Percentiles rank a stretch among this genome's conserved stretches.
Conservation (phyloP, 2,797 vertebrate genomes). For the Stomatorhinus walkeri region DNA sequence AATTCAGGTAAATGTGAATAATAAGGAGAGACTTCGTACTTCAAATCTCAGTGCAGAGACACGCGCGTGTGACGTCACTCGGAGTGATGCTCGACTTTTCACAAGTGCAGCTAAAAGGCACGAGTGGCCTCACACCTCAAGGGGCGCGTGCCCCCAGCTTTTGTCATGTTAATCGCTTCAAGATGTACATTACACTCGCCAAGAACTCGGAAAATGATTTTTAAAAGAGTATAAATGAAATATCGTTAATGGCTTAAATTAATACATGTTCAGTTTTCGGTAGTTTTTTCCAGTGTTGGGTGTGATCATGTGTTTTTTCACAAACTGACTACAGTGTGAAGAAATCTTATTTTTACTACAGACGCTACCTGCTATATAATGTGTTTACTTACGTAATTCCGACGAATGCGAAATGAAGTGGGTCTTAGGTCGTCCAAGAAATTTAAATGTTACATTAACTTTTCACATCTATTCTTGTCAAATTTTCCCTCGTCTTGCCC, state of each 20-base stretch:
- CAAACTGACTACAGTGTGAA: neutral
- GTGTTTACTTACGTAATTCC: neutral
- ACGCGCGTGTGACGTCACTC: neutral
- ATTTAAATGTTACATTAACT: neutral
- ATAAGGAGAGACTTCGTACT: neutral
- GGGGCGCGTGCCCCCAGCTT: neutral
- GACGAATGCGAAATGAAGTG: neutral
- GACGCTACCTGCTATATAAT: neutral
- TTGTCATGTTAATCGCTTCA: neutral
- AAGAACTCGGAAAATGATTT: neutral
- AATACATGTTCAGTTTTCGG: neutral
- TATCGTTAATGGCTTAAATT: neutral
- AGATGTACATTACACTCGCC: neutral
- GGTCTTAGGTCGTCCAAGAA: neutral
- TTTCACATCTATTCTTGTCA: neutral
- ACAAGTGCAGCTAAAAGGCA: neutral
- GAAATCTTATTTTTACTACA: neutral
- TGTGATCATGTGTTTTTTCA: neutral
- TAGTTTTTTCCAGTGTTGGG: neutral
- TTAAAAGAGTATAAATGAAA: neutral
- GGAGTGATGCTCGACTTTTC: neutral
- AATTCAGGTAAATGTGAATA: neutral
- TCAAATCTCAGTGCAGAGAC: neutral
- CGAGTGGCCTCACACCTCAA: neutral
- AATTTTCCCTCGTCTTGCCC: neutral